These are phyloP conservation scores for Argynnis bischoffii DNA, from an alignment of 2,888 invertebrate species.

Conservation along the genomic window DNA sequence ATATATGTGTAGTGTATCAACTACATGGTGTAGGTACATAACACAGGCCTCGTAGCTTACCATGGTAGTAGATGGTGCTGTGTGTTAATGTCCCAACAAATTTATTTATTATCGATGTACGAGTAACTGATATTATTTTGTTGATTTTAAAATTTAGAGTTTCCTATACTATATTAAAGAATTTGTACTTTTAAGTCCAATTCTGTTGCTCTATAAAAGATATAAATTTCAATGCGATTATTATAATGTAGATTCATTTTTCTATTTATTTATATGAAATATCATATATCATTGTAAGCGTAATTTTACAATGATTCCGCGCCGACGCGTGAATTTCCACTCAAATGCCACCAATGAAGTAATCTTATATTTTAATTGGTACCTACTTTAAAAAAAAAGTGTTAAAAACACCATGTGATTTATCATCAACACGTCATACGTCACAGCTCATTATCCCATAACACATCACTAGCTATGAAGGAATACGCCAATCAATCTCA, in stretches of 20 bases:
- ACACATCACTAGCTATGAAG: slow-evolving; percentile 57
- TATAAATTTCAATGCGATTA: too few species aligned
- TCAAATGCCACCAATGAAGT: slow-evolving; percentile 13
- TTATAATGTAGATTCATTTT: too few species aligned
- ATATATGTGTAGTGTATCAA: too few species aligned
- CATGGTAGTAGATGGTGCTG: too few species aligned
- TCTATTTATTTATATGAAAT: not conserved
- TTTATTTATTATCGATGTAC: not conserved
- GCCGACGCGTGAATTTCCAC: slow-evolving; percentile 17
- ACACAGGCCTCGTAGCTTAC: too few species aligned
- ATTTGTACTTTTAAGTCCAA: too few species aligned
- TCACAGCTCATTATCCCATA: slow-evolving; percentile 38
- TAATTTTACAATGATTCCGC: not conserved
- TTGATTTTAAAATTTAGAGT: too few species aligned
- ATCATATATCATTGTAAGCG: slow-evolving; percentile 3
- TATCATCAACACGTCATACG: slow-evolving; percentile 33
- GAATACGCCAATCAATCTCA: slow-evolving; percentile 70
- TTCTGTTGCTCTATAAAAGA: too few species aligned
- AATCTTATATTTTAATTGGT: slow-evolving; percentile 25
- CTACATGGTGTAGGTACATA: too few species aligned
- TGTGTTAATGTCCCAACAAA: too few species aligned
- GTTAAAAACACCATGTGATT: slow-evolving; percentile 38
- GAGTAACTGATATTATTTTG: too few species aligned
- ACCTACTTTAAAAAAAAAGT: slow-evolving; percentile 28
- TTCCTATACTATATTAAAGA: too few species aligned